A percentile compares a stretch with the other conserved stretches of the same genome.
Evolutionary conservation across 2,113 vertebrate species (phyloP).

Genomic region (Isichthys henryi): DNA sequence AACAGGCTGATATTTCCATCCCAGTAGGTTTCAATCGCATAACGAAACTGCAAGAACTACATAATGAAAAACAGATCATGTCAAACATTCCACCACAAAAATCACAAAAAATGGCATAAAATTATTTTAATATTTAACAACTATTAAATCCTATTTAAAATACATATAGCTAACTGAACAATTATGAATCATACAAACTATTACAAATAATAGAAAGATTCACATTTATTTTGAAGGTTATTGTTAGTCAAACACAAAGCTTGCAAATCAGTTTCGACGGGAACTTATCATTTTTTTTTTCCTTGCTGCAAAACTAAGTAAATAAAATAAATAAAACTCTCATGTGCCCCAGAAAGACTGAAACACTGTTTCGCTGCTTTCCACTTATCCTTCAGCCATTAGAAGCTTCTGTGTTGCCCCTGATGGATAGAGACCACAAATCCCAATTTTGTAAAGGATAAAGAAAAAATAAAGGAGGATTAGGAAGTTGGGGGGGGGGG

Average conservation of each 20-base stretch:
- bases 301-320: background rate
- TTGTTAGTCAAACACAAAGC: background rate
- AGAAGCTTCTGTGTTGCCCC: constrained; percentile 47
- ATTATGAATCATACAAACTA: background rate
- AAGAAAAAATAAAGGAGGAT: constrained; percentile 58
- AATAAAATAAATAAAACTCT: constrained; percentile 1
- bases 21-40: constrained; percentile 68
- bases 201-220: background rate
- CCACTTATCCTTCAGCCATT: constrained; percentile 31
- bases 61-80: constrained; percentile 56
- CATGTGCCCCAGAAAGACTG: constrained; percentile 29
- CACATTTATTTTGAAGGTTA: background rate
- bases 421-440: constrained; percentile 44
- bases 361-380: constrained; percentile 35
- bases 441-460: constrained; percentile 54
- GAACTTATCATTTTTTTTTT: background rate
- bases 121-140: constrained; percentile 19
- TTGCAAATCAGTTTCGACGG: background rate
- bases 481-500: constrained; percentile 34
- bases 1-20: constrained; percentile 52
- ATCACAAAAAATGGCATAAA: constrained; percentile 24
- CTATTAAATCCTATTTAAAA: constrained; percentile 7
- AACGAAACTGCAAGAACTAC: constrained; percentile 63
- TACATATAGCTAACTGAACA: background rate
- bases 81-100: constrained; percentile 62